Evolutionary conservation across 2,888 invertebrate species (phyloP).

Genomic region (Folsomia candida): DNA sequence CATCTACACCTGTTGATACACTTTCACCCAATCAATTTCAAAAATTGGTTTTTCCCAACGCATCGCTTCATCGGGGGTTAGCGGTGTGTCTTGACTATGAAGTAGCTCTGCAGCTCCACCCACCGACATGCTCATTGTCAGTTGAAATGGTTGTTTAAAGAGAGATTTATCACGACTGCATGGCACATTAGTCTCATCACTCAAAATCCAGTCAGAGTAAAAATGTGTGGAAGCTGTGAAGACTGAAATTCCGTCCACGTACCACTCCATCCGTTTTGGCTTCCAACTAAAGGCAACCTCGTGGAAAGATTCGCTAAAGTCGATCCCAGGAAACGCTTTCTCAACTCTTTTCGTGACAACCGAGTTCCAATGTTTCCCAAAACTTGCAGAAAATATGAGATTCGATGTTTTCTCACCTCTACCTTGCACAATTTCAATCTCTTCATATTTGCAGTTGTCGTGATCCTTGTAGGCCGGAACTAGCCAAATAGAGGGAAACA

Average conservation of each 20-base stretch:
- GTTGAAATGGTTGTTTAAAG: constrained; percentile 41
- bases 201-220: constrained; percentile 42
- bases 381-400: constrained; percentile 37
- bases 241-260: constrained; percentile 37
- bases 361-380: constrained; percentile 36
- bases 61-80: constrained; percentile 29
- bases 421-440: constrained; percentile 41
- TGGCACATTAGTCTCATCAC: constrained; percentile 39
- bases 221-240: constrained; percentile 40
- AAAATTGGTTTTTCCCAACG: constrained; percentile 43
- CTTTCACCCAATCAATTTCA: constrained; percentile 42
- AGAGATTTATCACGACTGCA: constrained; percentile 38
- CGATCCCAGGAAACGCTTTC: constrained; percentile 34
- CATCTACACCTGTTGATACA: constrained; percentile 26
- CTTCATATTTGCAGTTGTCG: constrained; percentile 48
- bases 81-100: constrained; percentile 27
- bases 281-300: constrained; percentile 46
- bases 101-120: constrained; percentile 41
- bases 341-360: constrained; percentile 27
- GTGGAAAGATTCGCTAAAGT: constrained; percentile 44
- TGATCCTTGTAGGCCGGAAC: constrained; percentile 43
- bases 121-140: constrained; percentile 39
- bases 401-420: constrained; percentile 44
- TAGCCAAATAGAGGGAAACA: constrained; percentile 44
- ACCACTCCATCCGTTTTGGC: constrained; percentile 45